Conservation (phyloP, 2,888 invertebrate species). For the Heliconius ethilla region DNA sequence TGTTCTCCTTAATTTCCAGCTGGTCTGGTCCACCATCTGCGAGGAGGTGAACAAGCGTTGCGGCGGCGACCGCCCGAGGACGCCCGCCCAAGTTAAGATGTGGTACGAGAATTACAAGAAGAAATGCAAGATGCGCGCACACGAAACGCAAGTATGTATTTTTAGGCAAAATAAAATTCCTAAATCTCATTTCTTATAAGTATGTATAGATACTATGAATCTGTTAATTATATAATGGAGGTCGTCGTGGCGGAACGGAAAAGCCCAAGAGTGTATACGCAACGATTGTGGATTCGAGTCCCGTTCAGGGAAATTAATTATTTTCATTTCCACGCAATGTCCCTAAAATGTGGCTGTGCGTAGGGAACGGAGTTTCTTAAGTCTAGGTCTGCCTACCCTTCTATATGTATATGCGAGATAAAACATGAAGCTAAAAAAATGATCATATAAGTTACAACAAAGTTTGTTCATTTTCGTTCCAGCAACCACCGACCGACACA, state of each 20-base stretch:
- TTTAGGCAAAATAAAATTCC: neutral
- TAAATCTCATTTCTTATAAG: too few species aligned
- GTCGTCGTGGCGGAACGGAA: too few species aligned
- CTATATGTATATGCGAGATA: neutral
- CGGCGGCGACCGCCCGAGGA: slow-evolving; percentile 78
- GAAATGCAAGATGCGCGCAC: slow-evolving; percentile 80
- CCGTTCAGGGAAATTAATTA: too few species aligned
- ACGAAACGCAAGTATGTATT: slow-evolving; percentile 61
- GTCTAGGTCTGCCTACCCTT: neutral
- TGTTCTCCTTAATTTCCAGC: slow-evolving; percentile 52
- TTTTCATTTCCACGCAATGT: neutral
- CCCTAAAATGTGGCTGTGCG: neutral
- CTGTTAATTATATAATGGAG: too few species aligned
- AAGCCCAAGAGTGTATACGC: too few species aligned
- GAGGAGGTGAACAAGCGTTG: slow-evolving; percentile 80
- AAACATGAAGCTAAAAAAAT: neutral
- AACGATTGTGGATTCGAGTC: too few species aligned
- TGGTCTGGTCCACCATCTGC: slow-evolving; percentile 81
- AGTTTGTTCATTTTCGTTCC: slow-evolving; percentile 42
- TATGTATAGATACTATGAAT: too few species aligned
- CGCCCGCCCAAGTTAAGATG: slow-evolving; percentile 81
- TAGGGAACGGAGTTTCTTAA: neutral
- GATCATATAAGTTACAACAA: neutral
- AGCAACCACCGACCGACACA: slow-evolving; percentile 63
- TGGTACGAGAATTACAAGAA: slow-evolving; percentile 82